A percentile compares a stretch with the other conserved stretches of the same genome.
Evolutionary conservation across 2,888 invertebrate species (phyloP).

Genomic region (Phaonia tiefii): DNA sequence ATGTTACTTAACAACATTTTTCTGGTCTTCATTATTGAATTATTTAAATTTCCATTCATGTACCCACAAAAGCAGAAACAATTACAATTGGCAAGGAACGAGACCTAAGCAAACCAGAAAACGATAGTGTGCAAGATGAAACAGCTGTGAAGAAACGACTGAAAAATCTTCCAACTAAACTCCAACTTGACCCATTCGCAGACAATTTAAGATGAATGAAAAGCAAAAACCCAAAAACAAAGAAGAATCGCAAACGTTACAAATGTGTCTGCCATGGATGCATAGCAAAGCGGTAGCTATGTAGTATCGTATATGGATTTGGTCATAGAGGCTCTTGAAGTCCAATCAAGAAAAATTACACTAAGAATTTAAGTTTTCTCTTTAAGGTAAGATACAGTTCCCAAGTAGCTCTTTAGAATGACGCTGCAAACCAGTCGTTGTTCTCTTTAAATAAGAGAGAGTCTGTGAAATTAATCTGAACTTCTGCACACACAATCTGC

Average conservation of each 20-base stretch:
- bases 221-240: conserved; percentile 8
- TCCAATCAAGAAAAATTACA: not conserved
- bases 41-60: conserved; percentile 29
- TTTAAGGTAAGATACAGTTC: no score
- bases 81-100: not conserved
- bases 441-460: conserved; percentile 16
- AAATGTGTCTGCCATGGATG: not conserved
- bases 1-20: conserved; percentile 19
- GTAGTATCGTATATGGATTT: no score
- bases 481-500: conserved; percentile 16
- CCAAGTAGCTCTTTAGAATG: no score
- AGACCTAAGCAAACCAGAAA: not conserved
- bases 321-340: not conserved
- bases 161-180: conserved; percentile 46
- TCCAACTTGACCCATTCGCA: conserved; percentile 65
- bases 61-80: not conserved
- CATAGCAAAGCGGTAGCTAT: not conserved
- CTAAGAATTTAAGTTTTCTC: no score
- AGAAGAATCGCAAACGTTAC: not conserved
- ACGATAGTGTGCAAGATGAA: not conserved
- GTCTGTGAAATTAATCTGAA: not conserved
- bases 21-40: conserved; percentile 17
- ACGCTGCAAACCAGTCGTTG: no score
- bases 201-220: conserved; percentile 34
- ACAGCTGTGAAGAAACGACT: conserved; percentile 29